phyloP scores from a whole-genome alignment of 2,888 invertebrate species.

The Nymphalis urticae region DNA sequence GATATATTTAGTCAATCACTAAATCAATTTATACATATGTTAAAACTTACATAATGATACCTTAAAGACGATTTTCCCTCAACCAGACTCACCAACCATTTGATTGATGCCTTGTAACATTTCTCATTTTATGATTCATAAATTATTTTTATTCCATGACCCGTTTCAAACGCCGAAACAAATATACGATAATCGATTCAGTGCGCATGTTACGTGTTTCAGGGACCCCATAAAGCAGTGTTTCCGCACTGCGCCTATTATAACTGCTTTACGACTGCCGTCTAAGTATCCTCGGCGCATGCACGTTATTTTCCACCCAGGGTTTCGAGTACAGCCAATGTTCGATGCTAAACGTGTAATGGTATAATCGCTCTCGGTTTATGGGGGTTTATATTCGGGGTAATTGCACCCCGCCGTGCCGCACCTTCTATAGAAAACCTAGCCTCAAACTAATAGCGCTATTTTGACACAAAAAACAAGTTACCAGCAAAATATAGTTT shows the following conservation, averaged over 20 bases:
- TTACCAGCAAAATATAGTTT: background rate
- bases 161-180: constrained; percentile 64
- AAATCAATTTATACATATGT: too few relatives aligned
- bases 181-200: constrained; percentile 71
- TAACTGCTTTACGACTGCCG: constrained; percentile 69
- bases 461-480: constrained; percentile 43
- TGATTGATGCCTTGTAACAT: constrained; percentile 41
- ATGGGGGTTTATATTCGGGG: constrained; percentile 56
- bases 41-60: background rate
- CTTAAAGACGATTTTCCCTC: background rate
- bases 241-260: constrained; percentile 76
- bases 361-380: constrained; percentile 55
- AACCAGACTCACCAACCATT: constrained; percentile 13
- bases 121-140: constrained; percentile 62
- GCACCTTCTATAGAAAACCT: constrained; percentile 48
- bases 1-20: too few relatives aligned
- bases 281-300: constrained; percentile 62
- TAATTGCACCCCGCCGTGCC: constrained; percentile 58
- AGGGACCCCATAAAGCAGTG: constrained; percentile 69
- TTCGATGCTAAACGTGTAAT: constrained; percentile 63
- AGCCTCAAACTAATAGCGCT: constrained; percentile 49
- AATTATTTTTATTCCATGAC: constrained; percentile 64
- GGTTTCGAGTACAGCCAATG: constrained; percentile 57
- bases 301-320: constrained; percentile 56
- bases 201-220: constrained; percentile 71